These are phyloP conservation scores for Hylaea fasciaria DNA, from an alignment of 2,888 invertebrate genomes.

Conservation along the genomic window DNA sequence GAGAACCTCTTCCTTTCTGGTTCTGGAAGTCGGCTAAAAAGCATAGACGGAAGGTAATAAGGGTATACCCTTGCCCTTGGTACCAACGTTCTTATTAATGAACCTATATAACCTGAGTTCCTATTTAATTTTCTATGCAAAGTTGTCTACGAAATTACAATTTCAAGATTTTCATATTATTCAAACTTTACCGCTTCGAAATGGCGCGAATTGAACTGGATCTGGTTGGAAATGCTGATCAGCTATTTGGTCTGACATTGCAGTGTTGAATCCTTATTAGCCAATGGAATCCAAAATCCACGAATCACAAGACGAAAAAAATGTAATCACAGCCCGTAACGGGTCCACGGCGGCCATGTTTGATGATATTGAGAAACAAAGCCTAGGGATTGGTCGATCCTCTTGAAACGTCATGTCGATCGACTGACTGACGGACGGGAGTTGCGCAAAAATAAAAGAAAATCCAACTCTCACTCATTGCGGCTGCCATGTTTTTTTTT, in stretches of 20 bases:
- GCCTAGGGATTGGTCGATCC: conserved; percentile 70
- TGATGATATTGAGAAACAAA: conserved; percentile 64
- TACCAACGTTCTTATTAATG: no score
- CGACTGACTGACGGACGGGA: conserved; percentile 73
- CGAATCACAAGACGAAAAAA: conserved; percentile 65
- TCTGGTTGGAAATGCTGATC: conserved; percentile 47
- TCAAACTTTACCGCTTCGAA: conserved; percentile 56
- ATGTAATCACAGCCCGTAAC: conserved; percentile 49
- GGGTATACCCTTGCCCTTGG: no score
- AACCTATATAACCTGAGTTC: no score
- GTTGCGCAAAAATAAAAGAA: conserved; percentile 79
- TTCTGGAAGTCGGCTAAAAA: no score
- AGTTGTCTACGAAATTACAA: no score
- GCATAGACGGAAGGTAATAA: no score
- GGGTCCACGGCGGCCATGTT: conserved; percentile 70
- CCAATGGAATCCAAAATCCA: conserved; percentile 58
- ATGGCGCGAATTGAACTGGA: conserved; percentile 57
- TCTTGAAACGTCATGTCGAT: conserved; percentile 73
- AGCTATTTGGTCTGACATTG: conserved; percentile 56
- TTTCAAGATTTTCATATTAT: no score
- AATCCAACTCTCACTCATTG: conserved; percentile 75
- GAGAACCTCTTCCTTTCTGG: no score
- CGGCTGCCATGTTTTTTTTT: conserved; percentile 91
- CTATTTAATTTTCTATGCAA: no score
- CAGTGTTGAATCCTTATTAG: conserved; percentile 46